Evolutionary conservation across 2,113 vertebrate species (phyloP), one percentile per base, ranked within the genome.

Genomic region (Ailurus styani): DNA sequence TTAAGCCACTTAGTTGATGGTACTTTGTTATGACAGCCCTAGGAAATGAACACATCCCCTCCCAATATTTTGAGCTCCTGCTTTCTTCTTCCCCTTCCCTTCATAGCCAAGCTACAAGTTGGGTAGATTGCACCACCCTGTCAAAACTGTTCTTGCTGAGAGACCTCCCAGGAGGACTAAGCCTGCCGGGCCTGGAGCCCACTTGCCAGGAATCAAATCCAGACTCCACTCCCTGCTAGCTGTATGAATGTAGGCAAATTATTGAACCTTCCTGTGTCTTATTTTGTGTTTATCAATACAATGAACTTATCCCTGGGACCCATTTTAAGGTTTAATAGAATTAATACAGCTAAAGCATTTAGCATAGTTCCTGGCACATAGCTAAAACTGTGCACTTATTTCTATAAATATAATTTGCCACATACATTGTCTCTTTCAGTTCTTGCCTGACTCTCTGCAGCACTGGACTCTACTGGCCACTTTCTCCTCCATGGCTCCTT

Each of bases 251-350:
- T 52, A n/a, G 68, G 89, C 37, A 73, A 54, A 62, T 81, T 52
- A 47, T 66, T 54, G 88, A 47, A 62, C 37, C 9, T 62, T 34
- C 78, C 20, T 83, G n/a, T 62, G n/a, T 9, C 40, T 97, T 93
- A n/a, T 62, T 87, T 90, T 90, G 18, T 88, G 81, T 90, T 93
- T 95, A 62, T 90, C 18, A 85, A 21, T 84, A 87, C 77, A 79
- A 21, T 6, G 7, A 62, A 40, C 52, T n/a, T 66, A 14, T 94
- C 27, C 29, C 17, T 84, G 34, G 54, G 31, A 17, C 40, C 37
- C 92, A 37, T 57, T 77, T 37, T 66, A 57, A 70, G 62, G 47
- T 45, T 90, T 55, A 31, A 45, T 55, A 37, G 52, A 92, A 31
- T 66, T 57, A 54, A 68, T n/a, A 13, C 8, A 82, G 57, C 25